Evolutionary conservation across 2,113 vertebrate genomes (phyloP).

Genomic region (Plestiodon gilberti): DNA sequence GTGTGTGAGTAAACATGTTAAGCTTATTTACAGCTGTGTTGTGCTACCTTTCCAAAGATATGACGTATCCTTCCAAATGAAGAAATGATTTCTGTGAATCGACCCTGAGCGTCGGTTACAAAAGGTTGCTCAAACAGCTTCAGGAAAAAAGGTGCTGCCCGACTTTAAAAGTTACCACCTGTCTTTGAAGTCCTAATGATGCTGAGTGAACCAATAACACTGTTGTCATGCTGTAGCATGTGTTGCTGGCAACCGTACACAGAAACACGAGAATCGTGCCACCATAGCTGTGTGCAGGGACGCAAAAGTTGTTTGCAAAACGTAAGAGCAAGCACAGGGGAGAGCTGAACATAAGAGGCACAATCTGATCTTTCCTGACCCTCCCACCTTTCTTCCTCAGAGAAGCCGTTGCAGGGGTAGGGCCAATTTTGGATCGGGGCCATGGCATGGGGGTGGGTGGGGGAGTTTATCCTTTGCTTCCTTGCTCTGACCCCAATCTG

Average conservation of each 20-base stretch:
- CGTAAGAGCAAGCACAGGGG: background rate
- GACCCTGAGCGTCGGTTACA: background rate
- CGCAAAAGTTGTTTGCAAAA: background rate
- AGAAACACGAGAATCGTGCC: too few species aligned
- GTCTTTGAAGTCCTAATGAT: background rate
- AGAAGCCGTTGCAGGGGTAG: too few species aligned
- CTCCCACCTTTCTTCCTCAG: background rate
- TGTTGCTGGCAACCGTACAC: background rate
- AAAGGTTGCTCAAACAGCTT: background rate
- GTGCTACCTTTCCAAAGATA: background rate
- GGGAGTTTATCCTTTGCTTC: too few species aligned
- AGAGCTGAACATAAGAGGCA: background rate
- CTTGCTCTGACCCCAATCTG: too few species aligned
- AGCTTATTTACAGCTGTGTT: background rate
- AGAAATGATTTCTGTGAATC: background rate
- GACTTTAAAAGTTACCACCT: too few species aligned
- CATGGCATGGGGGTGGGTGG: too few species aligned
- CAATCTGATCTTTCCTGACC: background rate
- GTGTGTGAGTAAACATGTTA: background rate
- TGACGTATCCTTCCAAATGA: background rate
- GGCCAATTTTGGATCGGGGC: too few species aligned
- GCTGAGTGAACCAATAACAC: background rate
- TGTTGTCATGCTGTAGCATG: background rate
- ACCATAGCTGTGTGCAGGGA: background rate
- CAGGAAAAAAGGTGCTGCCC: background rate